Evolutionary conservation across 2,888 invertebrate species (phyloP).

Genomic region (Stictocephala bisonia): DNA sequence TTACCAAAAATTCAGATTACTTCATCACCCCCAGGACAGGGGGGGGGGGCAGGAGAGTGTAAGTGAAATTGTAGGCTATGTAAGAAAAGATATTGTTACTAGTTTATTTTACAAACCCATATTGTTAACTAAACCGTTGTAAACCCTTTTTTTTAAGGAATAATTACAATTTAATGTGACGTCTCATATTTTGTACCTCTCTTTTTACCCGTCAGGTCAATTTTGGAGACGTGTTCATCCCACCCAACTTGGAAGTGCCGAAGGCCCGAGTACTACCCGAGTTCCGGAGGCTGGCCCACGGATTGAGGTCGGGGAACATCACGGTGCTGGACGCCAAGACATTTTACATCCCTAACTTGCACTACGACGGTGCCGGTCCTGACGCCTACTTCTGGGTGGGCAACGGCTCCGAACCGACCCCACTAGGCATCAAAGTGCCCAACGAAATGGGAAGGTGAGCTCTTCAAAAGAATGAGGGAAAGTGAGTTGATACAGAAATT

Average conservation of each 20-base stretch:
- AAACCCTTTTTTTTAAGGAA: too few species aligned
- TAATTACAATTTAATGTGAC: too few species aligned
- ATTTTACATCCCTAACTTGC: constrained; percentile 90
- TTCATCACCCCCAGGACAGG: too few species aligned
- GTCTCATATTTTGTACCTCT: too few species aligned
- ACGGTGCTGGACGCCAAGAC: constrained; percentile 92
- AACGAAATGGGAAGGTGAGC: constrained; percentile 83
- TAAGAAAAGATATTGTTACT: too few species aligned
- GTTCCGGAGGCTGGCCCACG: constrained; percentile 88
- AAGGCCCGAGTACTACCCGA: constrained; percentile 84
- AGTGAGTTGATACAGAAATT: not conserved
- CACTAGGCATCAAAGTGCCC: constrained; percentile 88
- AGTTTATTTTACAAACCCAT: too few species aligned
- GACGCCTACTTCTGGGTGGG: constrained; percentile 97
- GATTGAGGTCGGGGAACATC: constrained; percentile 89
- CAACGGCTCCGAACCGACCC: constrained; percentile 82
- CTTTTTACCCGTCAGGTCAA: too few species aligned
- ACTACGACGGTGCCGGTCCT: constrained; percentile 92
- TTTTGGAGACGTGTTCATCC: constrained; percentile 88
- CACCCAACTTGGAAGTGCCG: constrained; percentile 80
- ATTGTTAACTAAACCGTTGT: too few species aligned
- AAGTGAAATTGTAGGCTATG: too few species aligned
- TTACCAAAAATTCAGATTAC: too few species aligned
- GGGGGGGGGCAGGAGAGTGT: too few species aligned
- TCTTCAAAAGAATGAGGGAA: not conserved